Conservation (phyloP, 1,140 invertebrate species). For the Pseudomyrmex sp. region DNA sequence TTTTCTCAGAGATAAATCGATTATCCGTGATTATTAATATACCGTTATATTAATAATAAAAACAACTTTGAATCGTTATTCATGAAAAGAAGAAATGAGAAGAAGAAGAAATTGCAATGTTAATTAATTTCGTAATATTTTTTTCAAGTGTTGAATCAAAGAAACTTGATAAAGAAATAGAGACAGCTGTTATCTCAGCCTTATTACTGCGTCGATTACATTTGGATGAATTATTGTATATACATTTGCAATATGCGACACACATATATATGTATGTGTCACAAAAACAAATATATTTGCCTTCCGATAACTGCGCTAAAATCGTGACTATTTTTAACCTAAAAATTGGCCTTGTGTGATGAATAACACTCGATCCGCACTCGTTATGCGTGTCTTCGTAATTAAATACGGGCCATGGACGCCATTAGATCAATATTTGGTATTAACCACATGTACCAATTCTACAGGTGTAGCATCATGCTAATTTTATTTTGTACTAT, state of each 20-base stretch:
- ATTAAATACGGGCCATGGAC: not conserved
- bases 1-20: not conserved
- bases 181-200: conserved; percentile 19
- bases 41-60: not conserved
- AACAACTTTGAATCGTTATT: not conserved
- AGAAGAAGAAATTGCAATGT: not conserved
- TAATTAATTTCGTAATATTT: conserved; percentile 15
- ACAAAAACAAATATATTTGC: conserved; percentile 17
- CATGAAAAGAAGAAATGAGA: not conserved
- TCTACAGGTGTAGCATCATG: no score
- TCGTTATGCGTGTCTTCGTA: not conserved
- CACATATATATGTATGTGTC: no score
- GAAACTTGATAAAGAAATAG: conserved; percentile 1
- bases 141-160: not conserved
- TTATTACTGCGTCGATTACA: conserved; percentile 28
- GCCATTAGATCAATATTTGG: not conserved
- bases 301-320: not conserved
- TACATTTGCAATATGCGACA: not conserved
- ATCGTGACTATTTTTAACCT: conserved; percentile 30
- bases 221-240: not conserved
- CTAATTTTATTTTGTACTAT: no score
- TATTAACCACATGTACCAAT: no score
- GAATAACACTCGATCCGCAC: conserved; percentile 8
- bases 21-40: conserved; percentile 21
- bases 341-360: conserved; percentile 17